Evolutionary conservation across 2,797 vertebrate species (phyloP).

Genomic region (Siniperca undulata): DNA sequence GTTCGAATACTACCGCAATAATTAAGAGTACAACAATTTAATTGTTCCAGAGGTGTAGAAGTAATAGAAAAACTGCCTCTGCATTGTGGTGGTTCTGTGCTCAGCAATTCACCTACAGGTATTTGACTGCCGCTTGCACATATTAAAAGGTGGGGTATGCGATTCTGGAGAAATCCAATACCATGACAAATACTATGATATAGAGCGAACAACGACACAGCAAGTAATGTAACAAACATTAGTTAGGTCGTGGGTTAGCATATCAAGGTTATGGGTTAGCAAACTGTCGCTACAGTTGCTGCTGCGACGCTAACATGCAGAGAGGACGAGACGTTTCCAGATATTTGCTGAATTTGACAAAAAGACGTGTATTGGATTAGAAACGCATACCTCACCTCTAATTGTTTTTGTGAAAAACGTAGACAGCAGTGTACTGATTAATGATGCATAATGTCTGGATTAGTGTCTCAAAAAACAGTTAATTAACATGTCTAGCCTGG

Average conservation of each 20-base stretch:
- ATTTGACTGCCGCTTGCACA: conserved; percentile 5
- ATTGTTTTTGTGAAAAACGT: conserved; percentile 24
- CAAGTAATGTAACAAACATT: too few relatives aligned
- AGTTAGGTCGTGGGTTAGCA: too few relatives aligned
- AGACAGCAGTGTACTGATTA: conserved; percentile 40
- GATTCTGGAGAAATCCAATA: too few relatives aligned
- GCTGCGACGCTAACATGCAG: too few relatives aligned
- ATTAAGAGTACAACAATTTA: conserved; percentile 72
- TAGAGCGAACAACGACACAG: too few relatives aligned
- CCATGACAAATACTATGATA: too few relatives aligned
- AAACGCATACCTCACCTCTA: too few relatives aligned
- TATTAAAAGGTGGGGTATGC: background rate
- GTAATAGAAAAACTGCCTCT: conserved; percentile 46
- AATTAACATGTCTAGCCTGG: conserved; percentile 29
- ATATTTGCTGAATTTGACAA: too few relatives aligned
- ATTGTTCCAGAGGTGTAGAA: conserved; percentile 62
- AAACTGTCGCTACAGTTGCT: too few relatives aligned
- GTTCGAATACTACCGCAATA: conserved; percentile 65
- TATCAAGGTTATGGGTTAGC: too few relatives aligned
- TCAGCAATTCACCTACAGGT: conserved; percentile 28
- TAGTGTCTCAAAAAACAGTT: conserved; percentile 40
- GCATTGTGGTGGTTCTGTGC: conserved; percentile 15
- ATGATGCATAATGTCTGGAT: conserved; percentile 38
- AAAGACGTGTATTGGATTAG: too few relatives aligned
- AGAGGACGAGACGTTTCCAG: too few relatives aligned